Conservation (phyloP, 1,140 invertebrate genomes). For the Diploscapter pachys region DNA sequence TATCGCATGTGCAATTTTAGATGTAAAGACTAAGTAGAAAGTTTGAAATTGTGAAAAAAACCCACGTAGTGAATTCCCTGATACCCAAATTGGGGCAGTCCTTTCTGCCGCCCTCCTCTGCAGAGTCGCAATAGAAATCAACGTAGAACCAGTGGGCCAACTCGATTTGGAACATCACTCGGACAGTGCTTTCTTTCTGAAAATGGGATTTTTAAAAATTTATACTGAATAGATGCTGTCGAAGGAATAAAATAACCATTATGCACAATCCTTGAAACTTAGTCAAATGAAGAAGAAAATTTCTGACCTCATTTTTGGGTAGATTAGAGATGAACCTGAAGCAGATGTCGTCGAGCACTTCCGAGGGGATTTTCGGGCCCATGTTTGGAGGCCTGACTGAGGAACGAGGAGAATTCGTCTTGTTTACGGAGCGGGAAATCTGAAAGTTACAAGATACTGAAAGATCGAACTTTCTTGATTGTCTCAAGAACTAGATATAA, state of each 20-base stretch:
- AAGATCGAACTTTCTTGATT: no score
- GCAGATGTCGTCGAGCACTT: slow-evolving; percentile 24
- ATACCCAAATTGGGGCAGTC: slow-evolving; percentile 24
- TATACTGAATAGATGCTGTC: slow-evolving; percentile 9
- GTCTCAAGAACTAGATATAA: no score
- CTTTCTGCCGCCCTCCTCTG: slow-evolving; percentile 60
- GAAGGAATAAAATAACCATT: no score
- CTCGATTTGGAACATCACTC: slow-evolving; percentile 72
- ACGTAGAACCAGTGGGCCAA: slow-evolving; percentile 95
- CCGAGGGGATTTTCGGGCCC: slow-evolving; percentile 14
- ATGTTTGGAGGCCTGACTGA: neutral
- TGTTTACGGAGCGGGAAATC: no score
- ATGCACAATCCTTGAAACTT: no score
- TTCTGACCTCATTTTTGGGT: slow-evolving; percentile 25
- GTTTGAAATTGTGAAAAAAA: slow-evolving; percentile 2
- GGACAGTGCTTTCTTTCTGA: slow-evolving; percentile 34
- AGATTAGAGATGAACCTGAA: slow-evolving; percentile 31
- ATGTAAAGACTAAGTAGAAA: no score
- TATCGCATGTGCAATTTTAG: no score
- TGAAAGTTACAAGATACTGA: no score
- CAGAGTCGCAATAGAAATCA: slow-evolving; percentile 74
- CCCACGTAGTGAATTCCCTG: slow-evolving; percentile 29
- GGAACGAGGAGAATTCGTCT: no score
- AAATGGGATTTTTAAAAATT: neutral
- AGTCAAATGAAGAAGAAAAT: neutral